Evolutionary conservation across 1,140 invertebrate species (phyloP).

Genomic region (Laupala kohalensis): DNA sequence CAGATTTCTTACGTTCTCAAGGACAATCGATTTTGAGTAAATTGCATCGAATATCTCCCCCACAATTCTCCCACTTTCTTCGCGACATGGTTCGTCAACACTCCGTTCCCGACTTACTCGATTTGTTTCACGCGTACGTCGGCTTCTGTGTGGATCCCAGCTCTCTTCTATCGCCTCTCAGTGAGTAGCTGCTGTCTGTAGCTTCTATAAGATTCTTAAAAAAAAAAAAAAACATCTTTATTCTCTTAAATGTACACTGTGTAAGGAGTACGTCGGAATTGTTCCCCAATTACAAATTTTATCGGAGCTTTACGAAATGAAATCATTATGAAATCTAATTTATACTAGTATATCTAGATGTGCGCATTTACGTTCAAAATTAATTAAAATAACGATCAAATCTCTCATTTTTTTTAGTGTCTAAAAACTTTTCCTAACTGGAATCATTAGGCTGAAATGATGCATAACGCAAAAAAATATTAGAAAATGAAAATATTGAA

Average conservation of each 20-base stretch:
- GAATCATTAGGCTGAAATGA: too few relatives aligned
- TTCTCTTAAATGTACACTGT: background rate
- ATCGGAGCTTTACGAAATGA: too few relatives aligned
- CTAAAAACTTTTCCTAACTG: too few relatives aligned
- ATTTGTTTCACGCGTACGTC: constrained; percentile 89
- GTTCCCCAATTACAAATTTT: too few relatives aligned
- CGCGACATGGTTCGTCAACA: constrained; percentile 62
- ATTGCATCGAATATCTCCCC: constrained; percentile 50
- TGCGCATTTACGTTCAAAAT: too few relatives aligned
- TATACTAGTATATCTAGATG: too few relatives aligned
- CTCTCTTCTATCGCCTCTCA: constrained; percentile 66
- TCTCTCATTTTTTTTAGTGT: too few relatives aligned
- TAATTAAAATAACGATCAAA: too few relatives aligned
- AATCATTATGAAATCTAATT: too few relatives aligned
- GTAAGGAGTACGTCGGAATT: too few relatives aligned
- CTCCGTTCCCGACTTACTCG: constrained; percentile 69
- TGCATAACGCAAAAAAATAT: too few relatives aligned
- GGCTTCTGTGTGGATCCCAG: constrained; percentile 89
- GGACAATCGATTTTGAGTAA: constrained; percentile 69
- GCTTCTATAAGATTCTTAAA: background rate
- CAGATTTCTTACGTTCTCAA: constrained; percentile 79
- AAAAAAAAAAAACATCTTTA: background rate
- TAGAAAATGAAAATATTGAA: too few relatives aligned
- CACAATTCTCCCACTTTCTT: constrained; percentile 66
- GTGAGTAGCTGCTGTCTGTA: constrained; percentile 41